Conservation (phyloP, 1,140 invertebrate species). For the Zaprionus inermis region DNA sequence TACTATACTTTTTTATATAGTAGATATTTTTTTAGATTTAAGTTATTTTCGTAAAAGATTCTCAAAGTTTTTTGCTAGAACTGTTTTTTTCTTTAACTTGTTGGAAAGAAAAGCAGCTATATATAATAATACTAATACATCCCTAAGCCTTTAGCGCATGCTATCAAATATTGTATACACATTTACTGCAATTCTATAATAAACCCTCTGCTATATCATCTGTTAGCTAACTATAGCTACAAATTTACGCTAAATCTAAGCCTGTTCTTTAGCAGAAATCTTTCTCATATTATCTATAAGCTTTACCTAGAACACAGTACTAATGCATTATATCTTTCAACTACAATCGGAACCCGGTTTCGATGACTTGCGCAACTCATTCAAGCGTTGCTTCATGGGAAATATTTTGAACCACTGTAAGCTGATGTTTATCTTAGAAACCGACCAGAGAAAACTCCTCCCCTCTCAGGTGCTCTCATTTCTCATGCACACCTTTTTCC, state of each 20-base stretch:
- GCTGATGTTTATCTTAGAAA: constrained; percentile 1
- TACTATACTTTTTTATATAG: too few relatives aligned
- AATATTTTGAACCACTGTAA: constrained; percentile 1
- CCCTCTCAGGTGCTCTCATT: background rate
- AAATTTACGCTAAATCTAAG: background rate
- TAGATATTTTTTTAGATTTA: too few relatives aligned
- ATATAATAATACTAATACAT: too few relatives aligned
- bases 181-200: background rate
- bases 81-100: too few relatives aligned
- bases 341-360: background rate
- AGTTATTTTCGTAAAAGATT: too few relatives aligned
- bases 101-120: too few relatives aligned
- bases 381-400: constrained; percentile 4
- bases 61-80: too few relatives aligned
- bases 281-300: background rate
- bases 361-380: background rate
- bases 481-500: constrained; percentile 1
- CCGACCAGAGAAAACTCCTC: background rate
- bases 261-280: background rate
- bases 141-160: too few relatives aligned
- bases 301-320: background rate
- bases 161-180: background rate
- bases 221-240: background rate
- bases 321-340: background rate
- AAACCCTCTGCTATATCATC: background rate